phyloP scores from a whole-genome alignment of 2,888 invertebrate genomes.

The Heliconius charithonia region DNA sequence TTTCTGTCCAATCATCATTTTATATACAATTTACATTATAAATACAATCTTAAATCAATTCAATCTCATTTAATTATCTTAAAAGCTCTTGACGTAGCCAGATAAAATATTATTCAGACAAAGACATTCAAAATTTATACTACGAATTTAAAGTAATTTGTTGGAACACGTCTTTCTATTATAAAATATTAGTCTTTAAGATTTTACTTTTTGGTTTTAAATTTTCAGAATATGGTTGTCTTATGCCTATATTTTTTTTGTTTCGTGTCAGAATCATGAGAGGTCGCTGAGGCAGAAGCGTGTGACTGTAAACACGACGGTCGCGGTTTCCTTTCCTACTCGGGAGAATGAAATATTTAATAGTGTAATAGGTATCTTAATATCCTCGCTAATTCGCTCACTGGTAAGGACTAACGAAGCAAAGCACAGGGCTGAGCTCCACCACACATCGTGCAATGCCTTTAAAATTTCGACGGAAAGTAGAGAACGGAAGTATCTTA shows the following conservation, averaged over 20 bases:
- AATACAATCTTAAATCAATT: conserved; percentile 21
- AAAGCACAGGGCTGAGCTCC: too few species aligned
- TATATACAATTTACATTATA: conserved; percentile 5
- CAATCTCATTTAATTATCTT: conserved; percentile 21
- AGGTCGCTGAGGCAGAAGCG: too few species aligned
- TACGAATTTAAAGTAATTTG: conserved; percentile 16
- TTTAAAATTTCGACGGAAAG: background rate
- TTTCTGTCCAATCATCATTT: background rate
- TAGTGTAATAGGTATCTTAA: too few species aligned
- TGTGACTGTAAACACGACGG: too few species aligned
- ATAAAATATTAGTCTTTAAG: background rate
- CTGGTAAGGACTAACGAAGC: too few species aligned
- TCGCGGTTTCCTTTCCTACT: too few species aligned
- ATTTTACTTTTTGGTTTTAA: conserved; percentile 1
- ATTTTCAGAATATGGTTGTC: background rate
- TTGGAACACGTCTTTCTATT: conserved; percentile 16
- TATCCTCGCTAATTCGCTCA: too few species aligned
- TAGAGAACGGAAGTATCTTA: background rate
- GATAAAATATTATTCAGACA: conserved; percentile 24
- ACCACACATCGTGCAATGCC: too few species aligned
- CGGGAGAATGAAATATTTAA: too few species aligned
- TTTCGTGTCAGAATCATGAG: too few species aligned
- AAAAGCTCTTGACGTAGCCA: conserved; percentile 24
- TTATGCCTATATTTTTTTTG: background rate
- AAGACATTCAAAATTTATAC: conserved; percentile 22